Conservation (phyloP, 2,113 vertebrate genomes). For the mouse (Mus musculus) region DNA sequence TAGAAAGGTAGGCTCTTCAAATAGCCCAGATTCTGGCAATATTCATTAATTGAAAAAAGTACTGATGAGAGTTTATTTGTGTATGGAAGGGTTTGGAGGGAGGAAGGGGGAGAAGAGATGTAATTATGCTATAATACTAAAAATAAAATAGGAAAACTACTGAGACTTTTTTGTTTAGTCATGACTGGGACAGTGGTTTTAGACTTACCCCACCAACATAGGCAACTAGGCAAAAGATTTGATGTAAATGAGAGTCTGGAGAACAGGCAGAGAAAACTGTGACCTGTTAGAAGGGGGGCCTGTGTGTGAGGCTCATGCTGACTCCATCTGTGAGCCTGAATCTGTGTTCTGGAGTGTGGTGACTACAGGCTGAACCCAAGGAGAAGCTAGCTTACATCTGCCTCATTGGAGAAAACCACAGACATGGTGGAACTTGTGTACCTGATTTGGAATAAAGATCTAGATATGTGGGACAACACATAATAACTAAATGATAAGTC, state of each 20-base stretch:
- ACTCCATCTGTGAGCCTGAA: not conserved
- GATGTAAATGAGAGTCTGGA: not conserved
- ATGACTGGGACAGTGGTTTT: constrained; percentile 19
- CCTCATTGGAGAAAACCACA: not conserved
- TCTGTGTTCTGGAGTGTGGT: not conserved
- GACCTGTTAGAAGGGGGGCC: not conserved
- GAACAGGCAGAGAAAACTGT: not conserved
- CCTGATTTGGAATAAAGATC: not conserved
- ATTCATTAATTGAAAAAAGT: not conserved
- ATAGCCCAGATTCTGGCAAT: not conserved
- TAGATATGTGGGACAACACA: not conserved
- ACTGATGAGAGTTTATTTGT: not conserved
- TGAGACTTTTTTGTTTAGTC: not conserved
- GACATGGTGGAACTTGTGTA: not conserved
- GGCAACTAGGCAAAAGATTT: too few relatives aligned
- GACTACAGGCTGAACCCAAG: not conserved
- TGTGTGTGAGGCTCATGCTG: not conserved
- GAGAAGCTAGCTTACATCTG: not conserved
- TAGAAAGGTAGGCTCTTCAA: not conserved
- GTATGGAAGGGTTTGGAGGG: not conserved
- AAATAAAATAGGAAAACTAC: not conserved
- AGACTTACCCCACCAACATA: not conserved
- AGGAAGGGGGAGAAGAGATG: not conserved
- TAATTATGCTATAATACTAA: not conserved
- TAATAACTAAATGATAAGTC: constrained; percentile 10